Evolutionary conservation across 1,140 invertebrate species (phyloP), one percentile per base, ranked within the genome.

Genomic region (Triops longicaudatus): DNA sequence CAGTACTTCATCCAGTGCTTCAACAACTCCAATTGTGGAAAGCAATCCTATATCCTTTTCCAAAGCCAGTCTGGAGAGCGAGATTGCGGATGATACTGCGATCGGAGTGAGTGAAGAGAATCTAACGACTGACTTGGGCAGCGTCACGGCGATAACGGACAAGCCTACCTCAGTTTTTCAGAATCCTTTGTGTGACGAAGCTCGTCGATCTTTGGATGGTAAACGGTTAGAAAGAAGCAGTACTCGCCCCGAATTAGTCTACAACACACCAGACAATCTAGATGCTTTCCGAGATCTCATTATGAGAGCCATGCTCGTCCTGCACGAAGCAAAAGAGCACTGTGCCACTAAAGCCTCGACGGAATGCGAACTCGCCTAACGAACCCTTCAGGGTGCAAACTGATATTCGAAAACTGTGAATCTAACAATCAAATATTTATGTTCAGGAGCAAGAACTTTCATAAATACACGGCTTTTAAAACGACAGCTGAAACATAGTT

Each of bases 301-400:
- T 26, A 42, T 77, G 76, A 42, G 73, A 44, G 76, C 76, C 42
- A 73, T 77, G 37, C 26, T 73, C 10, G 28, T 77, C 28, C 17
- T 74, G 31, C 10, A 77, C 12, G 76, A 77, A 42, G 76, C 76
- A 26, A 71, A 77, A 74, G 26, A 27, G 27, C 31, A 43, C 14
- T 63, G 5, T 17, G 14, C 22, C 9, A 17, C 50, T n/a, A 22
- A 63, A 14, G 10, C 14, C 17, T 22, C 50, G 17, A n/a, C 50
- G 1, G 50, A 63, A n/a, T 17, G 50, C 14, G 50, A 63, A 22
- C 0, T 17, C 14, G 22, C 22, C 50, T 9, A 22, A 63, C 10
- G 14, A 63, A n/a, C 17, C 14, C 22, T 63, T 63, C n/a, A 17
- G 17, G 50, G 10, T 63, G 50, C 31, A 37, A 63, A 22, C 22